phyloP scores from a whole-genome alignment of 2,888 invertebrate species.

The Agrilus biguttatus region DNA sequence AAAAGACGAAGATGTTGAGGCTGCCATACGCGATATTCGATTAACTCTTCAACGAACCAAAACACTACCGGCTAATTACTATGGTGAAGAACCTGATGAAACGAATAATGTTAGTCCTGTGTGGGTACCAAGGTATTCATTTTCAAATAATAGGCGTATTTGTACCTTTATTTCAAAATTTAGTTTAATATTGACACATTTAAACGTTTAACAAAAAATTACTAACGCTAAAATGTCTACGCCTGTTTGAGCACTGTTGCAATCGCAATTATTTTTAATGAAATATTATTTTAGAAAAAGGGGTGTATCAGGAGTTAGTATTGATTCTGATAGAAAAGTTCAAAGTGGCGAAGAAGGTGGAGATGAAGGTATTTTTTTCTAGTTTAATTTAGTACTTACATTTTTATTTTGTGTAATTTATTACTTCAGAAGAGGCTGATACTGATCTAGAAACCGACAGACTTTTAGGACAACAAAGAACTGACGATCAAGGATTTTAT shows the following conservation, averaged over 20 bases:
- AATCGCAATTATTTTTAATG: constrained; percentile 6
- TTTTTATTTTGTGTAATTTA: not conserved
- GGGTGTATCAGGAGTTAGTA: constrained; percentile 35
- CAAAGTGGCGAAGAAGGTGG: constrained; percentile 53
- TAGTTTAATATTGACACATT: no score
- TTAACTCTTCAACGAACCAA: constrained; percentile 62
- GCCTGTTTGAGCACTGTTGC: not conserved
- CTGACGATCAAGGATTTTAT: constrained; percentile 86
- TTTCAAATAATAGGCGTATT: not conserved
- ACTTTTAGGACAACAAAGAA: constrained; percentile 82
- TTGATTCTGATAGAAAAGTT: constrained; percentile 49
- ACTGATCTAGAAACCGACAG: constrained; percentile 97
- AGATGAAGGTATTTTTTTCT: constrained; percentile 21
- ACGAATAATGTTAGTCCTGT: constrained; percentile 44
- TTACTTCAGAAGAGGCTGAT: constrained; percentile 67
- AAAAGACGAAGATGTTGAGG: constrained; percentile 33
- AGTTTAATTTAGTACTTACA: not conserved
- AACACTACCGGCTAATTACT: constrained; percentile 41
- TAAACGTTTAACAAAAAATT: not conserved
- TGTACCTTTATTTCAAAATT: no score
- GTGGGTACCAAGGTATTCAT: constrained; percentile 50
- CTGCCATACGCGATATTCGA: constrained; percentile 72
- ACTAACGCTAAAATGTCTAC: not conserved
- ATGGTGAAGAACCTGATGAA: constrained; percentile 30
- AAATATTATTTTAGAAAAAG: constrained; percentile 36